Evolutionary conservation across 2,797 vertebrate genomes (phyloP).

Genomic region (Amazona ochrocephala): DNA sequence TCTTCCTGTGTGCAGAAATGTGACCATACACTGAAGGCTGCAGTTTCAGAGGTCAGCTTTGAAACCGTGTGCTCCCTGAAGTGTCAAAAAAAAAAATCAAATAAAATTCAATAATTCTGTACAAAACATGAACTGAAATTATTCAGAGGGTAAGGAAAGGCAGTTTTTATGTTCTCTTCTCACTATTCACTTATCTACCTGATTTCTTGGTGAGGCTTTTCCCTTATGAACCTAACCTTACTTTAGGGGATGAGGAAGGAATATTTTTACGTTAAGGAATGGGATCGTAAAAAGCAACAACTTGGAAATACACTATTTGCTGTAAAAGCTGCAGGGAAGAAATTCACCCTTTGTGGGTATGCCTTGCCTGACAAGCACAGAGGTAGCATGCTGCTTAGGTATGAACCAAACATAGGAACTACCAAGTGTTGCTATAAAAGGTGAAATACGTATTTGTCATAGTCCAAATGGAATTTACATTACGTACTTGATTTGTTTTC

Average conservation of each 20-base stretch:
- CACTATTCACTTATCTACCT: not conserved
- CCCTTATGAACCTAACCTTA: slow-evolving; percentile 3
- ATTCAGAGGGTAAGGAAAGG: not conserved
- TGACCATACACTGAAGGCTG: not conserved
- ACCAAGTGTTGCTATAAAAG: not conserved
- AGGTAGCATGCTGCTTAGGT: not conserved
- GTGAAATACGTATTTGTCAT: not conserved
- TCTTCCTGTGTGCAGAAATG: not conserved
- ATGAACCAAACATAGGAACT: not conserved
- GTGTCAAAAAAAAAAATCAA: not conserved
- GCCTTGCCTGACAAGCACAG: not conserved
- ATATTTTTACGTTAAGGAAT: slow-evolving; percentile 1
- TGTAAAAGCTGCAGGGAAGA: not conserved
- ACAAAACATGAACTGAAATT: not conserved
- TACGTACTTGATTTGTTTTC: not conserved
- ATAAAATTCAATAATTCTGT: not conserved
- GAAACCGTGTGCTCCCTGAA: not conserved
- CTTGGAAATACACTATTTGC: not conserved
- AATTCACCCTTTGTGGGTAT: not conserved
- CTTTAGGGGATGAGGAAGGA: not conserved
- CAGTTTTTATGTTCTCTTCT: not conserved
- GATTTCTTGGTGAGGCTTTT: not conserved
- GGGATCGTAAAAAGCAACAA: not conserved
- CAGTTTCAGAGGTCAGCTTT: not conserved
- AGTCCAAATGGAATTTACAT: not conserved